phyloP scores from a whole-genome alignment of 2,113 vertebrate genomes.

The Heloderma charlesbogerti region DNA sequence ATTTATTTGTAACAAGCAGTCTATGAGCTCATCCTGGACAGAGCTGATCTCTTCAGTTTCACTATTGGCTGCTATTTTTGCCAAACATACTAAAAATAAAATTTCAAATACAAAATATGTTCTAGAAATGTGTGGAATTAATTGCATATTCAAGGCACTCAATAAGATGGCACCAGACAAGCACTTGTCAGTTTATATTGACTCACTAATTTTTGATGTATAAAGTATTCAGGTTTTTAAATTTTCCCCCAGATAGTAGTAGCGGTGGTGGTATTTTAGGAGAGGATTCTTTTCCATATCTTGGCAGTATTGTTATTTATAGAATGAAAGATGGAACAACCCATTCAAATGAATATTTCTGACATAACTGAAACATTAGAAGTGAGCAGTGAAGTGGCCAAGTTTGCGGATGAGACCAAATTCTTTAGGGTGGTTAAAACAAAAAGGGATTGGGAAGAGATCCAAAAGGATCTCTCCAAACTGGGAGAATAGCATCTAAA shows the following conservation, averaged over 20 bases:
- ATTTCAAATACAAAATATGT: slow-evolving; percentile 29
- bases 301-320: slow-evolving; percentile 26
- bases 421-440: no score
- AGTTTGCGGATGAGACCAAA: no score
- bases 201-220: not conserved
- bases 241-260: not conserved
- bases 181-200: not conserved
- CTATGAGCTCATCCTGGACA: slow-evolving; percentile 15
- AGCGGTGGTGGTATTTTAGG: not conserved
- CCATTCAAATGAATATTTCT: slow-evolving; percentile 31
- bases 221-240: not conserved
- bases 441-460: no score
- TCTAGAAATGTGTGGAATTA: slow-evolving; percentile 19
- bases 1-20: no score
- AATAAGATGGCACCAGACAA: not conserved
- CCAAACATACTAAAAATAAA: not conserved
- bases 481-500: no score
- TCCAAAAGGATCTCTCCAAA: no score
- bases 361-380: slow-evolving; percentile 41
- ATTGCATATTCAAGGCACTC: not conserved
- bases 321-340: slow-evolving; percentile 4
- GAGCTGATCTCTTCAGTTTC: slow-evolving; percentile 29
- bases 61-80: slow-evolving; percentile 13
- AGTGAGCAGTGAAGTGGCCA: no score
- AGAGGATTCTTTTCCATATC: slow-evolving; percentile 10